Base-by-base conservation (phyloP, 2,797 vertebrate genomes). In the Micrastur ruficollis region DNA sequence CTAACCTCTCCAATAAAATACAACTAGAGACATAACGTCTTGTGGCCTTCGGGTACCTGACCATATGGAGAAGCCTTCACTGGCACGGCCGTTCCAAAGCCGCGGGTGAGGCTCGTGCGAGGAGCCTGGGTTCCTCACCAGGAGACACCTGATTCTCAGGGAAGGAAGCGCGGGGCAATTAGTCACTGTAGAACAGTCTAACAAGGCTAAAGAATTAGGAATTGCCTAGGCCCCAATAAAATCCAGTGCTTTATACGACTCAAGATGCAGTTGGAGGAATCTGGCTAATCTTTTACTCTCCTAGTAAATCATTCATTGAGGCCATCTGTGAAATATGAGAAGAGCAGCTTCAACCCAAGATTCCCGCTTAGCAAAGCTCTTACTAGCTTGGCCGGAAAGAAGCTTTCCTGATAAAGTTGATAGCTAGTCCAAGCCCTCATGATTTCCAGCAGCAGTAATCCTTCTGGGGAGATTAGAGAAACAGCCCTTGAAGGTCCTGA, bases 231-330 rank as follows among this genome's bases (percentile, higher is more conserved):
- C 63, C 72, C 50, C 74, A 63, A 0, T 86, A 82, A 95, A 96
- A 85, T 5, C 21, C 81, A 67, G 84, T 15, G 61, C 56, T 95
- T 91, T 92, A 85, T 82, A 68, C 0, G 38, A 49, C 81, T 87
- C 8, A 6, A 80, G 89, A 96, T 71, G 89, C 86, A 78, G 63
- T 85, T 94, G 86, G 81, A 92, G 68, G 81, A 97, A 89, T 97
- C 94, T 96, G 96, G 91, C 91, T 97, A 94, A 96, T 95, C 95
- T 96, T 97, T 91, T 80, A 49, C 94, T 92, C 95, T 92, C 84
- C 95, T 89, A 94, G 95, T 97, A 97, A 96, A 96, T 96, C 95
- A 96, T 95, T 96, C 91, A 89, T 78, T 91, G 86, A 93, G 91
- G 89, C 94, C 92, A 96, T 92, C 95, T 96, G 95, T 96, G 96